Evolutionary conservation across 2,113 vertebrate genomes (phyloP), one percentile per base, ranked within the genome.

Genomic region (Anguilla rostrata): DNA sequence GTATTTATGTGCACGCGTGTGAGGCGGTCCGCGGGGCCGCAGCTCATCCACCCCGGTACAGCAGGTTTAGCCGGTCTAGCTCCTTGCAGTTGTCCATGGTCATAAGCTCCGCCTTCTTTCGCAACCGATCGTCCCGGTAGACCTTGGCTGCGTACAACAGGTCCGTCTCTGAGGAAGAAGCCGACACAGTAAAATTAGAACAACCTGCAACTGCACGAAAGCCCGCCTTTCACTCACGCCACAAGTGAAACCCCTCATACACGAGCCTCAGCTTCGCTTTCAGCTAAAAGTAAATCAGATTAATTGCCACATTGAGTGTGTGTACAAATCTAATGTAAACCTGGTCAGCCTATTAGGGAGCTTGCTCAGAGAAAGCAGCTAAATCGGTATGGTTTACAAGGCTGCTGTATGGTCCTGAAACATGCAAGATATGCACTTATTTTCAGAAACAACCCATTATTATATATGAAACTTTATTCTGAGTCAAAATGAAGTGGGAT

Each of bases 41-140:
- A 83, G 60, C 87, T 98, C 96, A 99, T 93, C 96, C 98, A 26
- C 96, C 98, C 90, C 97, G 96, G 90, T 97, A 99, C 87, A 99
- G 92, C 89, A 96, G 96, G 87, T 97, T 99, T 93, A 99, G 94
- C 93, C 97, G 95, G 89, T 99, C 97, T 56, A 99, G 89, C 88
- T 99, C 97, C 92, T 96, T 97, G 94, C 98, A 99, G 96, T 97
- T 99, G 82, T 99, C 97, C 98, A 99, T 98, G 90, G 96, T 95
- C 95, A 98, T 96, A 80, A 97, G 96, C 26, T 99, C 98, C 1
- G 98, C 98, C 93, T 98, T 99, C 93, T 94, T 96, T 85, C 95
- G 96, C 87, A 99, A 96, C 3, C 97, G 96, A 4, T 99, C 97
- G 0, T 99, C 98, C 82, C 97, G 94, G 91, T 99, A 99, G 0